Evolutionary conservation across 2,888 invertebrate species (phyloP).

Genomic region (Petrophora chlorosata): DNA sequence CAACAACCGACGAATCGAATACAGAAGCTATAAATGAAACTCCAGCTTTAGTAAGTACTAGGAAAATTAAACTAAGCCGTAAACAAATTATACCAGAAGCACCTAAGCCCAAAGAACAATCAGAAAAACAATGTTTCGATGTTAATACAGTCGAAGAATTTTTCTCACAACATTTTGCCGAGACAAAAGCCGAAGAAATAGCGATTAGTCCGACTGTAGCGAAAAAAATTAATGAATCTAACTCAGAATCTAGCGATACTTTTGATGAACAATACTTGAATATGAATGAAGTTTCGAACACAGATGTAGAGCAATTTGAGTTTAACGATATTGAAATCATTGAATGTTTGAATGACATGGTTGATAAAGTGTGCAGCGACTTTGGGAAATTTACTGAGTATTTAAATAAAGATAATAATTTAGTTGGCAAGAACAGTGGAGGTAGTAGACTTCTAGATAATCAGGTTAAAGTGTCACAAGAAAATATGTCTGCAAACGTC

Average conservation of each 20-base stretch:
- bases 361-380: slow-evolving; percentile 62
- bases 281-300: slow-evolving; percentile 33
- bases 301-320: slow-evolving; percentile 34
- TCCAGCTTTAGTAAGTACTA: slow-evolving; percentile 45
- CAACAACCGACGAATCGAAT: slow-evolving; percentile 61
- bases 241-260: slow-evolving; percentile 56
- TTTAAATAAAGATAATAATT: slow-evolving; percentile 37
- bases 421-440: not conserved
- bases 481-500: not conserved
- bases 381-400: slow-evolving; percentile 54
- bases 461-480: not conserved
- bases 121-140: slow-evolving; percentile 36
- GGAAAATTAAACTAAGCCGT: slow-evolving; percentile 32
- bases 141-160: slow-evolving; percentile 55
- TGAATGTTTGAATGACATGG: slow-evolving; percentile 59
- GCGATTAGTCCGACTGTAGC: slow-evolving; percentile 62
- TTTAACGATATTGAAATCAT: slow-evolving; percentile 52
- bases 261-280: slow-evolving; percentile 43
- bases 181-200: slow-evolving; percentile 45
- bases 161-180: slow-evolving; percentile 57
- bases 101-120: slow-evolving; percentile 11
- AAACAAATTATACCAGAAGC: slow-evolving; percentile 19
- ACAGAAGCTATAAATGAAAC: slow-evolving; percentile 54
- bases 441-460: not conserved
- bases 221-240: slow-evolving; percentile 60